These are phyloP conservation scores for Agrochola lychnidis DNA, from an alignment of 2,888 invertebrate genomes.

Conservation along the genomic window DNA sequence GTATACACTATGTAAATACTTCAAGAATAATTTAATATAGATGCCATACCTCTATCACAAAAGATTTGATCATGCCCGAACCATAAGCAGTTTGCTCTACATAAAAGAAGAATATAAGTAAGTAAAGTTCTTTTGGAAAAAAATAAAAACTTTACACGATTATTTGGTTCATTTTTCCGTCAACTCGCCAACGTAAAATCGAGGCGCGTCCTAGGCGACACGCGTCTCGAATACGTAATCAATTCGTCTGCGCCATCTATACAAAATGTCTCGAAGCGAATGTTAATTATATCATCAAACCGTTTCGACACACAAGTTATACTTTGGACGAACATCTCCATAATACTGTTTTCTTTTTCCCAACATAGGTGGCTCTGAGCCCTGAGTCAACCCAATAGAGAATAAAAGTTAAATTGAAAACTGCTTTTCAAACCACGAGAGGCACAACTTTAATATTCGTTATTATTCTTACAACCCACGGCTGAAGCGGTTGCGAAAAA, in stretches of 20 bases:
- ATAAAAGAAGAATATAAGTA: not conserved
- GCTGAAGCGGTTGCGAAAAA: slow-evolving; percentile 2
- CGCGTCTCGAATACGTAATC: slow-evolving; percentile 20
- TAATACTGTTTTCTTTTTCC: slow-evolving; percentile 7
- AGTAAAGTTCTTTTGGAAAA: not conserved
- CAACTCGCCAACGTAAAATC: not conserved
- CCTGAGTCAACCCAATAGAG: slow-evolving; percentile 8
- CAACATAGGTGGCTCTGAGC: slow-evolving; percentile 57
- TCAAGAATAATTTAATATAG: not conserved
- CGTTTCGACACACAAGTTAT: slow-evolving; percentile 1
- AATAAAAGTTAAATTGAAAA: slow-evolving; percentile 21
- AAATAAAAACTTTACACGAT: not conserved
- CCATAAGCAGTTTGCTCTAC: not conserved
- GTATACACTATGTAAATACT: too few species aligned
- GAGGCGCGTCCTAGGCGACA: not conserved
- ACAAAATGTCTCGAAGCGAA: slow-evolving; percentile 42
- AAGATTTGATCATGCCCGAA: not conserved
- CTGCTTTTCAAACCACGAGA: slow-evolving; percentile 1
- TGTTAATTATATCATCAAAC: slow-evolving; percentile 26
- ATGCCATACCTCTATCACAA: not conserved
- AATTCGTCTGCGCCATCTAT: slow-evolving; percentile 56
- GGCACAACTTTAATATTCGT: slow-evolving; percentile 10
- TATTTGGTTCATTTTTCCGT: slow-evolving; percentile 1
- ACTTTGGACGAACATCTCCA: not conserved
- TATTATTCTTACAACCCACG: slow-evolving; percentile 21